phyloP scores from a whole-genome alignment of 2,888 invertebrate genomes.

The Pseudeuparius sepicola region DNA sequence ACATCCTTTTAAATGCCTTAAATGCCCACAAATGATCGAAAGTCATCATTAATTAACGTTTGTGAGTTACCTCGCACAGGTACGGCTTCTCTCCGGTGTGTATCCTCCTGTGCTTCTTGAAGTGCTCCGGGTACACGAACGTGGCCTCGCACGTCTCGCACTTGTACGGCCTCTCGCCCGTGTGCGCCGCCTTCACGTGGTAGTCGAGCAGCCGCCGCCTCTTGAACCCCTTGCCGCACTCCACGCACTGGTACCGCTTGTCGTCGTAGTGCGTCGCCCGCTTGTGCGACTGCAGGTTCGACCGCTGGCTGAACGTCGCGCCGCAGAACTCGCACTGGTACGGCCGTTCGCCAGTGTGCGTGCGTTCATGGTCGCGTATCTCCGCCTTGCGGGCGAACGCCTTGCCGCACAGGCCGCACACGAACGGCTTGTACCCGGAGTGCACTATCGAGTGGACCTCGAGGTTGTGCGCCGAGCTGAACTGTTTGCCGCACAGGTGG shows the following conservation, averaged over 20 bases:
- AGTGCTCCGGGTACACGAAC: constrained; percentile 75
- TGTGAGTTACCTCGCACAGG: constrained; percentile 43
- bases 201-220: constrained; percentile 63
- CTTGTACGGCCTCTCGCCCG: constrained; percentile 66
- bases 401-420: constrained; percentile 61
- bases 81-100: constrained; percentile 72
- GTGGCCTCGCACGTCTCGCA: constrained; percentile 65
- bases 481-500: constrained; percentile 63
- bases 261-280: constrained; percentile 70
- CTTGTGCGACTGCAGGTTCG: constrained; percentile 71
- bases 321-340: constrained; percentile 71
- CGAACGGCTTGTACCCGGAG: constrained; percentile 61
- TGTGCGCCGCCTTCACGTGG: constrained; percentile 72
- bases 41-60: background rate
- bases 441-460: constrained; percentile 69
- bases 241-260: constrained; percentile 58
- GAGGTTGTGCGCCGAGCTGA: constrained; percentile 64
- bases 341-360: constrained; percentile 73
- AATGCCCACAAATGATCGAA: background rate
- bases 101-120: constrained; percentile 68
- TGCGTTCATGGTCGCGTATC: constrained; percentile 69
- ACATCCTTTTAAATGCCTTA: background rate
- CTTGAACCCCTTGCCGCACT: constrained; percentile 68
- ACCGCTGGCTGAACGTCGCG: constrained; percentile 70
- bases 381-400: constrained; percentile 68